Evolutionary conservation across 2,113 vertebrate genomes (phyloP), one percentile per base, ranked within the genome.

Genomic region (Myotis yumanensis): DNA sequence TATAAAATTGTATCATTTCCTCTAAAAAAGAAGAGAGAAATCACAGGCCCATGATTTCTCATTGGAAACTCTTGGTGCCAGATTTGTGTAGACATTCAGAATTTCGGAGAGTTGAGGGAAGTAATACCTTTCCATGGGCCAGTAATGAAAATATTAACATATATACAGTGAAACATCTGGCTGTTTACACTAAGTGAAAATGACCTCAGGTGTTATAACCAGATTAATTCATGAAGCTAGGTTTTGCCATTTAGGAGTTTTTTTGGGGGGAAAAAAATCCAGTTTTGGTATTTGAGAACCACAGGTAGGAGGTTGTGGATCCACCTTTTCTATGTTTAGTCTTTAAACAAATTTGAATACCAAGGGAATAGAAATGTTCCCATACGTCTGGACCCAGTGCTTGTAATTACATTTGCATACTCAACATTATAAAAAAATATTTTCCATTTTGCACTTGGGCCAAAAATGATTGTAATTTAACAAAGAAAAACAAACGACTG

Each of bases 381-480:
- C 25, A 68, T 68, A 5, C 0, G 4, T 52, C 20, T 30, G 11
- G 7, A 66, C 14, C 2, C 5, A 46, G n/a, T 69, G 0, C 6
- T 71, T 86, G 1, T 51, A 81, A 68, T 35, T 85, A 0, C 3
- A 77, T 94, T 75, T 92, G 25, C 15, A 81, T 16, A 76, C 3
- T 43, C 12, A 72, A 69, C 32, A 86, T 90, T 68, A 17, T n/a
- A 37, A 52, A 43, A 43, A 76, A 68, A 30, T 10, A 43, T 30
- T 64, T 89, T 46, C 4, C 5, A 59, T 62, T 76, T 22, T 37
- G 23, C 16, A 90, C 20, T n/a, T 77, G 43, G 28, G 23, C 7
- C 57, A 96, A 73, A 93, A 83, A 54, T 79, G 85, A n/a, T 66
- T 14, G 52, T 46, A 68, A 40, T 43, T 95, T 80, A 83, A 79